phyloP scores from a whole-genome alignment of 2,888 invertebrate genomes.

The Lypha dubia region DNA sequence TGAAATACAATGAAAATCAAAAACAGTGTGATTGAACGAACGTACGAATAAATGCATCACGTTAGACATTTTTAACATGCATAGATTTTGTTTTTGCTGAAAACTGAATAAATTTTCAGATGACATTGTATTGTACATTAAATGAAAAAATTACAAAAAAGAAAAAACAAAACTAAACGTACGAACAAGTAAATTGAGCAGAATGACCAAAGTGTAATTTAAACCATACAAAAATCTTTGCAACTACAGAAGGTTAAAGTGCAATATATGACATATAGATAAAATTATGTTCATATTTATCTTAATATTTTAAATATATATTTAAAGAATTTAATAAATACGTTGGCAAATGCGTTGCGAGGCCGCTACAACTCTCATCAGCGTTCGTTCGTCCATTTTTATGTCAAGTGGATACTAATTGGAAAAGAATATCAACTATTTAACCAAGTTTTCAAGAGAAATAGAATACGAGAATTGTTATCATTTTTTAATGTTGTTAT shows the following conservation, averaged over 20 bases:
- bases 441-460: too few species aligned
- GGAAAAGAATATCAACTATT: too few species aligned
- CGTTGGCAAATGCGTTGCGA: too few species aligned
- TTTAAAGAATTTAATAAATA: too few species aligned
- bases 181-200: slow-evolving; percentile 50
- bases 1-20: slow-evolving; percentile 13
- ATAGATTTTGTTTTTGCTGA: slow-evolving; percentile 10
- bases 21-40: slow-evolving; percentile 50
- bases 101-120: slow-evolving; percentile 42
- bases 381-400: too few species aligned
- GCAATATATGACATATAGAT: not conserved
- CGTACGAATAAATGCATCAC: slow-evolving; percentile 46
- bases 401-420: too few species aligned
- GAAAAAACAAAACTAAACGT: slow-evolving; percentile 47
- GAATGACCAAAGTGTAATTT: slow-evolving; percentile 43
- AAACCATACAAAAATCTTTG: not conserved
- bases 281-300: not conserved
- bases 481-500: too few species aligned
- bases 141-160: slow-evolving; percentile 26
- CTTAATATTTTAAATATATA: too few species aligned
- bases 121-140: slow-evolving; percentile 46
- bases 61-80: slow-evolving; percentile 14
- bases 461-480: too few species aligned
- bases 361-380: too few species aligned
- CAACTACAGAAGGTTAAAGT: not conserved